These are phyloP conservation scores for Knipowitschia caucasica DNA, from an alignment of 2,797 vertebrate genomes.

Conservation along the genomic window DNA sequence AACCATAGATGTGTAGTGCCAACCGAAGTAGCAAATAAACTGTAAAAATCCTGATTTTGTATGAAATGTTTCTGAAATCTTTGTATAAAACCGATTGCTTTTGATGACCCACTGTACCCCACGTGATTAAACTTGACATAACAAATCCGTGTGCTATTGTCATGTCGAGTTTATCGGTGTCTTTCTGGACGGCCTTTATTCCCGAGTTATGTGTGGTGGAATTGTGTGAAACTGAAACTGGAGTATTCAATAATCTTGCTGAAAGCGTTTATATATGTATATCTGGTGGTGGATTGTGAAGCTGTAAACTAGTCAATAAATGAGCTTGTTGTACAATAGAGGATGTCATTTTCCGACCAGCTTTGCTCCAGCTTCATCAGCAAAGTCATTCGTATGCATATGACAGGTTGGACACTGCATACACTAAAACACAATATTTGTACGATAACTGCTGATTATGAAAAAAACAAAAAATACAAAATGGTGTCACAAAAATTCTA, in stretches of 20 bases:
- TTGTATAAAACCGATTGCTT: slow-evolving; percentile 59
- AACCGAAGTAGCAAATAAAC: slow-evolving; percentile 54
- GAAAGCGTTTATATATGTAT: slow-evolving; percentile 49
- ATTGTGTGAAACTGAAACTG: slow-evolving; percentile 50
- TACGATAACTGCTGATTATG: too few species aligned
- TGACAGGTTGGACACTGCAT: too few species aligned
- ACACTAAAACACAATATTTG: too few species aligned
- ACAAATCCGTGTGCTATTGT: slow-evolving; percentile 14
- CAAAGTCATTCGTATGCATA: too few species aligned
- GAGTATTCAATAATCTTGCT: slow-evolving; percentile 30
- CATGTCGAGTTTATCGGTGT: slow-evolving; percentile 44
- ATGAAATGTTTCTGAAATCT: slow-evolving; percentile 45
- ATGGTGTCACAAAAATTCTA: too few species aligned
- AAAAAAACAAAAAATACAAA: too few species aligned
- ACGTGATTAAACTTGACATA: slow-evolving; percentile 47
- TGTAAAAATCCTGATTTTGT: slow-evolving; percentile 66
- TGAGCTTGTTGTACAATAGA: slow-evolving; percentile 53
- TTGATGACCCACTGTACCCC: slow-evolving; percentile 52
- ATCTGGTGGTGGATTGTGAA: slow-evolving; percentile 63
- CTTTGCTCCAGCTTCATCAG: slow-evolving; percentile 32
- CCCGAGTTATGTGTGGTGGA: slow-evolving; percentile 41
- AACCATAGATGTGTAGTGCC: slow-evolving; percentile 52
- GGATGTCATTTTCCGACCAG: slow-evolving; percentile 43
- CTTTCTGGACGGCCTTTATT: slow-evolving; percentile 8
- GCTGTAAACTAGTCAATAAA: slow-evolving; percentile 48